Base-by-base conservation (phyloP, 2,113 vertebrate genomes). In the Dipodomys merriami region DNA sequence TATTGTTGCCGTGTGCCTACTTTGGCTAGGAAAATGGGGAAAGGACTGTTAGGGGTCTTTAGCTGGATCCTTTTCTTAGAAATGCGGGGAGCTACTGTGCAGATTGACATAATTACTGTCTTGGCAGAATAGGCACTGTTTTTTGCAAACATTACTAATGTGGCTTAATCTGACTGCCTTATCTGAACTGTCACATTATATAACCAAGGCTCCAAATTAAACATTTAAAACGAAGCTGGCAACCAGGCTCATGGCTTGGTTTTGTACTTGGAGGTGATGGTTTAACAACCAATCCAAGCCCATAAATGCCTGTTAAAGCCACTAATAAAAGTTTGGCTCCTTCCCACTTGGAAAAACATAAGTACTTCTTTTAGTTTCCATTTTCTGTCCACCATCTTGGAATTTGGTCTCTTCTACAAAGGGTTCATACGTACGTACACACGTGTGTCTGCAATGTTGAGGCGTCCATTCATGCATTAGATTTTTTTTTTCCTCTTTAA, bases 371-470 rank as follows among this genome's bases (percentile, higher is more conserved):
- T 69, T 65, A 64, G 77, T 83, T 93, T 90, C 69, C 67, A 35
- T 90, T n/a, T 67, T 83, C 81, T 81, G 94, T 71, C 95, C 95
- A 95, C 96, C 96, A 97, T 97, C 91, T 97, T 97, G 81, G 80
- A 97, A 89, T 88, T 16, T 27, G 68, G 30, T 80, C 72, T 91
- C 33, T 83, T 65, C 65, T 83, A 6, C 62, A 84, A 68, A 93
- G 81, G 68, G 67, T 57, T 57, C 53, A 13, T 57, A 57, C 53
- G 53, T 57, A 57, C 15, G 5, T 57, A 57, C 53, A 13, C 18
- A 57, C 15, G 15, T 49, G n/a, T 77, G 88, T 46, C 62, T 88
- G 8, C 57, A 29, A 57, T 57, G 77, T 57, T 49, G 90, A 71
- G 72, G 71, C 62, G 68, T 67, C 76, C 18, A 20, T 10, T 25